Evolutionary conservation across 2,888 invertebrate genomes (phyloP).

Genomic region (Nemapogon koenigi): DNA sequence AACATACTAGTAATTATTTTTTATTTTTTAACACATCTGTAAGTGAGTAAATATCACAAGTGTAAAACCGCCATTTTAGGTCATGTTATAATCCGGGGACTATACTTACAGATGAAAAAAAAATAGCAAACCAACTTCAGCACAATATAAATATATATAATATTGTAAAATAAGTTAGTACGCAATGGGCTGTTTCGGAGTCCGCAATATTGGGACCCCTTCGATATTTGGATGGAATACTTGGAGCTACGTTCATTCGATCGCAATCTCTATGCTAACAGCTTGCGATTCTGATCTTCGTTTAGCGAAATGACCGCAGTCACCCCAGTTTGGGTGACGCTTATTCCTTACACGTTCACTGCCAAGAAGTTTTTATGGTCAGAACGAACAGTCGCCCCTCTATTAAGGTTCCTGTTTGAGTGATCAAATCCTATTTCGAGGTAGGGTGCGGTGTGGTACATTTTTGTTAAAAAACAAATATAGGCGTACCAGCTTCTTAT

Average conservation of each 20-base stretch:
- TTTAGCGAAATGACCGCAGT: conserved; percentile 65
- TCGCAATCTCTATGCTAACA: conserved; percentile 66
- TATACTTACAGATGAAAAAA: too few species aligned
- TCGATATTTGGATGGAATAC: conserved; percentile 58
- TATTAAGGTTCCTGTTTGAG: conserved; percentile 27
- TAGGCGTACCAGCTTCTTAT: too few species aligned
- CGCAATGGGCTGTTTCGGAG: conserved; percentile 48
- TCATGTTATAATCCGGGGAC: too few species aligned
- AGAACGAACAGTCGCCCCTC: conserved; percentile 38
- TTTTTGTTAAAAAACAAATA: too few species aligned
- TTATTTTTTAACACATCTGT: too few species aligned
- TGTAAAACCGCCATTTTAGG: too few species aligned
- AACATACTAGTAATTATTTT: too few species aligned
- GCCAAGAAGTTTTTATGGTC: conserved; percentile 57
- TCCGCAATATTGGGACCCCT: conserved; percentile 52
- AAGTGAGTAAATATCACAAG: too few species aligned
- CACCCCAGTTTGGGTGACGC: conserved; percentile 53
- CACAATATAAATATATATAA: too few species aligned
- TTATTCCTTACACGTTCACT: conserved; percentile 62
- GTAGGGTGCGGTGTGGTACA: too few species aligned
- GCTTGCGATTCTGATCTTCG: conserved; percentile 65
- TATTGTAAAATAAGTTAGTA: too few species aligned
- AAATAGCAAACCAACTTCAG: too few species aligned
- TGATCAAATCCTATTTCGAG: conserved; percentile 29
- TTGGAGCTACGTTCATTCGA: conserved; percentile 57